Evolutionary conservation across 2,888 invertebrate species (phyloP).

Genomic region (Eupithecia abbreviata): DNA sequence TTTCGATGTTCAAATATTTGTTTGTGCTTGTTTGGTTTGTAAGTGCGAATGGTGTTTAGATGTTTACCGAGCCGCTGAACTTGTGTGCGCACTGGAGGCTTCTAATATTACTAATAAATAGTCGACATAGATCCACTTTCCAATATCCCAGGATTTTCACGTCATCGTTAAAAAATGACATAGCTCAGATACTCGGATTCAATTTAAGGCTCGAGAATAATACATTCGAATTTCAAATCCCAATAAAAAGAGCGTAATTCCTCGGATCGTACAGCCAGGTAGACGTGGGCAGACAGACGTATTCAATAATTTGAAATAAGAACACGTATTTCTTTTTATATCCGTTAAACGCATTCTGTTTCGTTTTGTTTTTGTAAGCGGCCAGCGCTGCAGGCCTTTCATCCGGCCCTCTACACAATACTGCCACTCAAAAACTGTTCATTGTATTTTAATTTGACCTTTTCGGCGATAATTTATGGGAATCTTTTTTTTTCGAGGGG

Average conservation of each 20-base stretch:
- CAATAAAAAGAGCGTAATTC: conserved; percentile 68
- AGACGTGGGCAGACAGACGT: conserved; percentile 80
- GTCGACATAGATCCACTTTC: conserved; percentile 70
- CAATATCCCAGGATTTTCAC: conserved; percentile 46
- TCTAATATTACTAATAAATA: conserved; percentile 75
- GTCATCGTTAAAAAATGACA: conserved; percentile 38
- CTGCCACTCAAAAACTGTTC: conserved; percentile 84
- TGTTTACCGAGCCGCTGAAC: conserved; percentile 79
- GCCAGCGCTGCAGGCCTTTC: conserved; percentile 75
- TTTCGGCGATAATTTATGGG: conserved; percentile 84
- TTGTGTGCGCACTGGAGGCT: conserved; percentile 68
- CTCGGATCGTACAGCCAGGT: conserved; percentile 68
- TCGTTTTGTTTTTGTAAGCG: conserved; percentile 82
- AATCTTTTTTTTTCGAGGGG: conserved; percentile 72
- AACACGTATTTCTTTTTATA: conserved; percentile 82
- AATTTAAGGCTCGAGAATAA: conserved; percentile 59
- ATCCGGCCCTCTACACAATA: conserved; percentile 80
- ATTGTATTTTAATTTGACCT: conserved; percentile 85
- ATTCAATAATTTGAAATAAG: conserved; percentile 83
- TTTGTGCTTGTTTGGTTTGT: conserved; percentile 79
- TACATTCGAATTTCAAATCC: conserved; percentile 71
- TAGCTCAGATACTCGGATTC: conserved; percentile 37
- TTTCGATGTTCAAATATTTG: conserved; percentile 79
- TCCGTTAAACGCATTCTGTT: conserved; percentile 83
- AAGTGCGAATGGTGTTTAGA: conserved; percentile 83